Evolutionary conservation across 2,888 invertebrate species (phyloP), one percentile per base, ranked within the genome.

Genomic region (Brenthis hecate): DNA sequence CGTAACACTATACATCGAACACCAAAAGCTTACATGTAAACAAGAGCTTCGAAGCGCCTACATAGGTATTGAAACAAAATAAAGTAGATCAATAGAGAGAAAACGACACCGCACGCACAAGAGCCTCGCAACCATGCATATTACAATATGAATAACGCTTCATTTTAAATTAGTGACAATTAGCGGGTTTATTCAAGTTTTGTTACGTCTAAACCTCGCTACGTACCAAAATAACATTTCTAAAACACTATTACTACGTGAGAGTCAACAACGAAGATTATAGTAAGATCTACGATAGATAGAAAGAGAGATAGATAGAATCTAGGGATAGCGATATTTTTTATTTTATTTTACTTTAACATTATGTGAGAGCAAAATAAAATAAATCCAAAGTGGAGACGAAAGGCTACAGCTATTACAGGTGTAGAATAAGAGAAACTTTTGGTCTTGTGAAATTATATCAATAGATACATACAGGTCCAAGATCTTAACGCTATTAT

Each of bases 251-350:
- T 78, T 63, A 74, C 89, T 86, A 86, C 87, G 82, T 81, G 86
- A 88, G 85, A 89, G 84, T 86, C 88, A 92, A 92, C 92, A 92
- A 92, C 91, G 91, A 91, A 91, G 91, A 85, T 78, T 76, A 85
- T 78, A 85, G 88, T 81, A 82, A 81, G 78, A 81, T 80, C 82
- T 83, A 76, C 71, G 70, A 73, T 74, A 78, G 75, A 73, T 67
- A 73, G 72, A 75, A 72, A 75, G 70, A 74, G 56, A 73, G 70
- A 43, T 8, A 65, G 69, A 70, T 58, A 72, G 66, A 65, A 71
- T 61, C 32, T 64, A 73, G 70, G 66, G 57, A 67, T 67, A 73
- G 68, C 62, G 43, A 67, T 63, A 66, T 57, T 64, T 53, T 62
- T 62, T 62, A 62, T 62, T 62, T 62, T 62, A 62, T 62, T 62